Percentiles rank a stretch among this genome's conserved stretches.
These are phyloP conservation scores for Nomia melanderi DNA, from an alignment of 1,140 invertebrate species.

Conservation along the genomic window DNA sequence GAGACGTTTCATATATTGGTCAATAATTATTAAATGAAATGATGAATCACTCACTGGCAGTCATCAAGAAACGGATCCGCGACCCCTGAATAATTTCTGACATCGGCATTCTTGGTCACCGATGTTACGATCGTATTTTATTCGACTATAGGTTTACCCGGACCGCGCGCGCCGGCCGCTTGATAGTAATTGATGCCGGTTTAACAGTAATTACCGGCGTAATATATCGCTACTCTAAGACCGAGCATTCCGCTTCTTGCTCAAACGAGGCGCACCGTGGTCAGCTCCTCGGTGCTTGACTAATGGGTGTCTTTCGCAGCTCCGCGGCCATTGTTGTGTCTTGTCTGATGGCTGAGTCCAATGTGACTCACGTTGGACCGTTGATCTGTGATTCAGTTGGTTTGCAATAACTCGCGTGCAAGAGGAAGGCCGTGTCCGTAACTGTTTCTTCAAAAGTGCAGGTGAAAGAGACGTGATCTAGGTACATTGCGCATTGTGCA, in stretches of 20 bases:
- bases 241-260: constrained; percentile 28
- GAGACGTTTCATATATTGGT: constrained; percentile 6
- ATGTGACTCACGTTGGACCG: too few relatives aligned
- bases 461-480: not conserved
- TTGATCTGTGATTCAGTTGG: not conserved
- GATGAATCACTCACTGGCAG: not conserved
- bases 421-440: too few relatives aligned
- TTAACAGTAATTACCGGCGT: constrained; percentile 49
- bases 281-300: constrained; percentile 13
- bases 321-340: not conserved
- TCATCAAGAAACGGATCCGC: constrained; percentile 59
- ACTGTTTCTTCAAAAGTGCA: not conserved
- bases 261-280: constrained; percentile 10
- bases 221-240: constrained; percentile 31
- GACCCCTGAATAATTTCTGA: constrained; percentile 47
- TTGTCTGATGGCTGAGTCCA: constrained; percentile 2
- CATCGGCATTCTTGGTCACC: constrained; percentile 33
- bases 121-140: constrained; percentile 29
- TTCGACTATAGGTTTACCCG: constrained; percentile 29
- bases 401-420: too few relatives aligned
- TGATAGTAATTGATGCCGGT: constrained; percentile 58
- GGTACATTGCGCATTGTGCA: too few relatives aligned
- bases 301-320: constrained; percentile 40
- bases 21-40: constrained; percentile 37
- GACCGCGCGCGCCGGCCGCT: constrained; percentile 31